A percentile compares a stretch with the other conserved stretches of the same genome.
These are phyloP conservation scores for Limonius californicus DNA, from an alignment of 1,140 invertebrate genomes.

Conservation along the genomic window DNA sequence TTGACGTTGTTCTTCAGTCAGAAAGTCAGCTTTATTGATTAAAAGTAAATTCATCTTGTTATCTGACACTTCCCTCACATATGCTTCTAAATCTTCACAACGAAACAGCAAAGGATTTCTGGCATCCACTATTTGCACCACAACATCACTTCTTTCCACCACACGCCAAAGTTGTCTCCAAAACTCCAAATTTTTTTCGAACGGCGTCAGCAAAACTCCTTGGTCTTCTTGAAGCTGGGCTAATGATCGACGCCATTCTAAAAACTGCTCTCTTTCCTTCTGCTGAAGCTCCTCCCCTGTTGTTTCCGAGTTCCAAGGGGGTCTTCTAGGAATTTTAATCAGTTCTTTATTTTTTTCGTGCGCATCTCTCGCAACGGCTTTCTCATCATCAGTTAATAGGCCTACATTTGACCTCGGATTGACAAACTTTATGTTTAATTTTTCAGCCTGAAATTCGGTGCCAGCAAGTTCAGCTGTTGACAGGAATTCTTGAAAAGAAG, in stretches of 20 bases:
- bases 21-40: conserved; percentile 95
- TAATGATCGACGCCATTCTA: conserved; percentile 83
- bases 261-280: conserved; percentile 76
- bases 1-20: conserved; percentile 76
- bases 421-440: conserved; percentile 80
- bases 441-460: conserved; percentile 89
- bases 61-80: conserved; percentile 81
- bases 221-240: conserved; percentile 77
- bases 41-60: conserved; percentile 81
- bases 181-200: conserved; percentile 97
- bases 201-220: conserved; percentile 86
- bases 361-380: conserved; percentile 53
- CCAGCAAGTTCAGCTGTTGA: conserved; percentile 90
- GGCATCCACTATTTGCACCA: conserved; percentile 96
- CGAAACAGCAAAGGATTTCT: conserved; percentile 94
- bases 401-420: conserved; percentile 59
- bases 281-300: conserved; percentile 72
- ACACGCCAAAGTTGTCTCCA: conserved; percentile 99
- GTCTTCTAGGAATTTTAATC: conserved; percentile 80
- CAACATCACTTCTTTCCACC: conserved; percentile 90
- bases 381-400: conserved; percentile 63
- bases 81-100: conserved; percentile 90
- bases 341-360: conserved; percentile 64
- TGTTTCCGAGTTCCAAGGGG: conserved; percentile 73
- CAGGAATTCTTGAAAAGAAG: conserved; percentile 92